A percentile compares a stretch with the other conserved stretches of the same genome.
phyloP scores from a whole-genome alignment of 2,797 vertebrate species.

The Bucorvus abyssinicus region DNA sequence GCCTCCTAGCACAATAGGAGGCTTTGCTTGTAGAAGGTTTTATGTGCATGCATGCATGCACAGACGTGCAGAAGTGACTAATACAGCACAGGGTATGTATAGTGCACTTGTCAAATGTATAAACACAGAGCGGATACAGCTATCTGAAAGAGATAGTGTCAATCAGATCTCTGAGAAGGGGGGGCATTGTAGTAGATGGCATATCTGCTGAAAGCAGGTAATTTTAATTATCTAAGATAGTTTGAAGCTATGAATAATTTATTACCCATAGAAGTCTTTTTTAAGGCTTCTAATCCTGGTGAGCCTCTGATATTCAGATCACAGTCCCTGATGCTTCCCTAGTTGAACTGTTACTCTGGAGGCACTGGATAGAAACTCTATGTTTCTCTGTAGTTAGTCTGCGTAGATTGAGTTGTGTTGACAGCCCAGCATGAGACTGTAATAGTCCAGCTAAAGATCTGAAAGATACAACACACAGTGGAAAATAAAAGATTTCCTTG shows the following conservation, averaged over 20 bases:
- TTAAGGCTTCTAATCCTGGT: slow-evolving; percentile 42
- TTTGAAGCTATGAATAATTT: slow-evolving; percentile 76
- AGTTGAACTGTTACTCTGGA: slow-evolving; percentile 58
- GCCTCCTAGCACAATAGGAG: background rate
- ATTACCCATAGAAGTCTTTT: slow-evolving; percentile 61
- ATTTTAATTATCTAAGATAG: slow-evolving; percentile 77
- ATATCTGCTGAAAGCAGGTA: slow-evolving; percentile 74
- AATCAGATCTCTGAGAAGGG: slow-evolving; percentile 58
- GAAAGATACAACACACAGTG: slow-evolving; percentile 11
- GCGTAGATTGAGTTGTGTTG: slow-evolving; percentile 64
- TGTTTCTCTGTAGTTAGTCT: slow-evolving; percentile 40
- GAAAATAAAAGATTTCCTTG: slow-evolving; percentile 53
- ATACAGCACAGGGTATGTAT: background rate
- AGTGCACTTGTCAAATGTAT: slow-evolving; percentile 28
- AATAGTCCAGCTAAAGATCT: slow-evolving; percentile 54
- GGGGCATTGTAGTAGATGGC: slow-evolving; percentile 59
- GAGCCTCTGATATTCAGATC: slow-evolving; percentile 68
- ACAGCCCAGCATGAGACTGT: slow-evolving; percentile 44
- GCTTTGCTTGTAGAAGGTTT: background rate
- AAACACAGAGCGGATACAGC: slow-evolving; percentile 41
- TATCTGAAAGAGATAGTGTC: slow-evolving; percentile 60
- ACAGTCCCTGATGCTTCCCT: slow-evolving; percentile 32
- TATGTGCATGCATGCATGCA: background rate
- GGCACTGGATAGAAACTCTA: slow-evolving; percentile 26
- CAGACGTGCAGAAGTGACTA: background rate